phyloP scores from a whole-genome alignment of 2,888 invertebrate genomes.

The Aphelenchoides bicaudatus region DNA sequence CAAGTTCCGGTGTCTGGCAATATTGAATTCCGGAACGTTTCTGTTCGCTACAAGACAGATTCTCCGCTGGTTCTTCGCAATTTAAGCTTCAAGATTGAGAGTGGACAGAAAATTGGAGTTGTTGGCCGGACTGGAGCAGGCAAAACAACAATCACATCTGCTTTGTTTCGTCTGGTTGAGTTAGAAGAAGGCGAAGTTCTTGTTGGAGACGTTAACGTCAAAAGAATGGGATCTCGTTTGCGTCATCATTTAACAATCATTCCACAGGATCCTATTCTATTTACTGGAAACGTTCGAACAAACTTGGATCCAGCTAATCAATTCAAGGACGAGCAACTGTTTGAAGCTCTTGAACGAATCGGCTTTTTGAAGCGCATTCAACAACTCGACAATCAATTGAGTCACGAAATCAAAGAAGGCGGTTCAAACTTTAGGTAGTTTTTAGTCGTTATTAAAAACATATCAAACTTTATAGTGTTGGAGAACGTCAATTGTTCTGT shows the following conservation, averaged over 20 bases:
- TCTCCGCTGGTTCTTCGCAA: background rate
- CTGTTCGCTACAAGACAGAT: background rate
- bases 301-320: slow-evolving; percentile 85
- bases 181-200: slow-evolving; percentile 72
- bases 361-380: slow-evolving; percentile 81
- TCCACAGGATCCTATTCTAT: slow-evolving; percentile 80
- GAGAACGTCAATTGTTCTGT: slow-evolving; percentile 56
- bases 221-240: slow-evolving; percentile 76
- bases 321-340: slow-evolving; percentile 76
- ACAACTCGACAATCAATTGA: slow-evolving; percentile 73
- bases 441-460: background rate
- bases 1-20: background rate
- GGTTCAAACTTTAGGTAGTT: slow-evolving; percentile 74
- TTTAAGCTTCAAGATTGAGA: background rate
- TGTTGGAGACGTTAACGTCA: slow-evolving; percentile 78
- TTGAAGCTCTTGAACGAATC: slow-evolving; percentile 81
- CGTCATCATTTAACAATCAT: slow-evolving; percentile 79
- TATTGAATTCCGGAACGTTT: slow-evolving; percentile 8
- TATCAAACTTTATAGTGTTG: slow-evolving; percentile 47
- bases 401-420: slow-evolving; percentile 81
- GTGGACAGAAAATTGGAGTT: slow-evolving; percentile 4
- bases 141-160: slow-evolving; percentile 82
- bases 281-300: slow-evolving; percentile 82
- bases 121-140: slow-evolving; percentile 16
- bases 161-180: slow-evolving; percentile 84